Evolutionary conservation across 2,113 vertebrate species (phyloP), one percentile per base, ranked within the genome.

Genomic region (Elaphurus davidianus): DNA sequence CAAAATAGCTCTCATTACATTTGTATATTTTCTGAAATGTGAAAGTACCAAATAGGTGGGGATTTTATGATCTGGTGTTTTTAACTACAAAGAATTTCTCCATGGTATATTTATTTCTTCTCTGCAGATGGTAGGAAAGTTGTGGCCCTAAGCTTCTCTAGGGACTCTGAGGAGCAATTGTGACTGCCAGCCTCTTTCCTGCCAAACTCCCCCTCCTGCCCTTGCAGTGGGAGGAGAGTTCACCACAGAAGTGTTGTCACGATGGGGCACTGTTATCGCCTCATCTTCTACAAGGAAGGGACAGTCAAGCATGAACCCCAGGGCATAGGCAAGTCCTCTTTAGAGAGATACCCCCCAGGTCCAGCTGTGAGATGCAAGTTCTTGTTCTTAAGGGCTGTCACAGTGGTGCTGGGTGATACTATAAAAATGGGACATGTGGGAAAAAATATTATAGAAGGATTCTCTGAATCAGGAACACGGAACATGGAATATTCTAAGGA

Each of bases 21-120:
- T 50, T 28, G 23, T 25, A 3, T 87, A n/a, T 57, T 97, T 95
- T 88, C 23, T 30, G 86, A 87, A 94, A 79, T 57, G 25, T 83
- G n/a, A 74, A 92, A 81, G 50, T 40, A 43, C 14, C n/a, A 79
- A 64, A 27, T 45, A 52, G 27, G 43, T 5, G n/a, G 2, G 30
- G 36, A 36, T n/a, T 85, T 94, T 78, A 60, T 67, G 82, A 43
- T 15, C 33, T 4, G 23, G 27, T 28, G 25, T 14, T 79, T 60
- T 84, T 82, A 90, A 86, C 74, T 10, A 47, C 28, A 30, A 81
- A 82, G 82, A 57, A 57, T 83, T 30, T 50, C 54, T 62, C 45
- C 13, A 19, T n/a, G 17, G 4, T 6, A 23, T 30, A 43, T 43
- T 84, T 30, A 33, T 71, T 76, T 43, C 85, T 0, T 79, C 47